Conservation (phyloP, 2,797 vertebrate species). For the Pempheris klunzingeri region DNA sequence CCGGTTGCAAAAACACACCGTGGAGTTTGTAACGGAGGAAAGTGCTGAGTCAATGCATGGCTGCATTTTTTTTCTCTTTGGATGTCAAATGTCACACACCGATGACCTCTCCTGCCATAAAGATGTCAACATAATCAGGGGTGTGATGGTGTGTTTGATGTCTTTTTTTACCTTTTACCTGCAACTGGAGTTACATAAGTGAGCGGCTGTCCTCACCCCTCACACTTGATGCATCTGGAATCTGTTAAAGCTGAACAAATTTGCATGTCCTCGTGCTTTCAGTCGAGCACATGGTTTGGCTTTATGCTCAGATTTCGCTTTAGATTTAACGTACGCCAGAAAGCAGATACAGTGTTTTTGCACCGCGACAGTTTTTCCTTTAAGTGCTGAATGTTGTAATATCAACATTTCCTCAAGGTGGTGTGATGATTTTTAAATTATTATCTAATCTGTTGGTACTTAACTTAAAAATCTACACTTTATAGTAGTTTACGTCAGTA, state of each 20-base stretch:
- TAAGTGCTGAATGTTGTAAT: neutral
- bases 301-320: neutral
- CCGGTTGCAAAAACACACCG: neutral
- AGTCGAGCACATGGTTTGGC: slow-evolving; percentile 1
- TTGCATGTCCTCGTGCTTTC: neutral
- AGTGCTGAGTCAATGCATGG: slow-evolving; percentile 24
- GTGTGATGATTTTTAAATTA: neutral
- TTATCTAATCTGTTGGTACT: neutral
- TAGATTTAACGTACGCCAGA: neutral
- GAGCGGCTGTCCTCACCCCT: neutral
- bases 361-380: neutral
- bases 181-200: slow-evolving; percentile 45
- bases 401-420: neutral
- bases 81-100: slow-evolving; percentile 44
- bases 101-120: slow-evolving; percentile 53
- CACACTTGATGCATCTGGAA: slow-evolving; percentile 5
- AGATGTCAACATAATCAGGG: slow-evolving; percentile 38
- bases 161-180: slow-evolving; percentile 52
- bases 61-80: neutral
- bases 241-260: slow-evolving; percentile 7
- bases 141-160: neutral
- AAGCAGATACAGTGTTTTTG: neutral
- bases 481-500: neutral
- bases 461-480: neutral
- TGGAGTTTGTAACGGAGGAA: slow-evolving; percentile 2